Evolutionary conservation across 2,888 invertebrate species (phyloP).

Genomic region (Dorcus hopei): DNA sequence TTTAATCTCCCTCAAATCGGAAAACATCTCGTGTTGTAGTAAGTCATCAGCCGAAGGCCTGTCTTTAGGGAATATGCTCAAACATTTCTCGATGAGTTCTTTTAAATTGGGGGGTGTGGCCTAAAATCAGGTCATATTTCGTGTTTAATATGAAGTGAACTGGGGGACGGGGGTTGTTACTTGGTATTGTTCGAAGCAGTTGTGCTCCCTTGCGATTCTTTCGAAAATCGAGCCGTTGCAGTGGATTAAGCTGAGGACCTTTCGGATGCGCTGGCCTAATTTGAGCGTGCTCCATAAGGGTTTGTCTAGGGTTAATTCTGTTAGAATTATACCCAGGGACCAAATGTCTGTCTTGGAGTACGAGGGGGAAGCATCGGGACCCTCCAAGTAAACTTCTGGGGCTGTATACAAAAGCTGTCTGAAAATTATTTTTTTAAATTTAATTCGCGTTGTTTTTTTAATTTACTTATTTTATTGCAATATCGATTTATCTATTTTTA

Average conservation of each 20-base stretch:
- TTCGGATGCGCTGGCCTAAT: slow-evolving; percentile 69
- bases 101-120: slow-evolving; percentile 58
- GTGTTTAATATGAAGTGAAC: background rate
- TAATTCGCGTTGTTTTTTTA: no score
- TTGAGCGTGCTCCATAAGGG: slow-evolving; percentile 73
- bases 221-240: slow-evolving; percentile 59
- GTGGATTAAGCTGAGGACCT: slow-evolving; percentile 71
- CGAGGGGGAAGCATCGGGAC: slow-evolving; percentile 48
- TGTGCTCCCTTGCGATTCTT: slow-evolving; percentile 76
- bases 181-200: slow-evolving; percentile 63
- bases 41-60: slow-evolving; percentile 63
- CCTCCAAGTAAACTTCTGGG: slow-evolving; percentile 74
- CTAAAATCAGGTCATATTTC: slow-evolving; percentile 42
- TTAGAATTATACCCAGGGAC: slow-evolving; percentile 87
- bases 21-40: slow-evolving; percentile 55
- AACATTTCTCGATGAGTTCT: slow-evolving; percentile 66
- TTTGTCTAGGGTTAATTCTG: slow-evolving; percentile 72
- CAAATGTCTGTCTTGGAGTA: slow-evolving; percentile 87
- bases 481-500: no score
- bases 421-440: slow-evolving; percentile 26
- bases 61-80: slow-evolving; percentile 63
- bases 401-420: slow-evolving; percentile 77
- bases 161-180: slow-evolving; percentile 47
- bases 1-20: slow-evolving; percentile 39
- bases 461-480: no score